Evolutionary conservation across 2,888 invertebrate genomes (phyloP).

Genomic region (Panzeria rudis): DNA sequence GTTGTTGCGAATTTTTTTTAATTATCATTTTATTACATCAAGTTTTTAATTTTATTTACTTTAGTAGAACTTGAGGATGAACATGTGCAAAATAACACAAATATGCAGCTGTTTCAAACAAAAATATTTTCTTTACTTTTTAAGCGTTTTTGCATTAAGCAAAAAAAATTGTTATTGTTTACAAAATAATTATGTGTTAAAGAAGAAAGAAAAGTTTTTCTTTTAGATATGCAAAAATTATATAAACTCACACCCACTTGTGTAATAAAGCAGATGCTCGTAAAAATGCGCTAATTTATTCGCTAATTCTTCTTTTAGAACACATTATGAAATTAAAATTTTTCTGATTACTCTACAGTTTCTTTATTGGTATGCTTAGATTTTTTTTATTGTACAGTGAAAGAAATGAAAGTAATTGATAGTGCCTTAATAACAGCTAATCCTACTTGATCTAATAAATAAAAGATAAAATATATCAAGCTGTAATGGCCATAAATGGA

Average conservation of each 20-base stretch:
- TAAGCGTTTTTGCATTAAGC: background rate
- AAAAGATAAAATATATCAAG: too few species aligned
- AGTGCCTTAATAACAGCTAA: too few species aligned
- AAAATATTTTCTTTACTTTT: slow-evolving; percentile 15
- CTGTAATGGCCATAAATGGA: too few species aligned
- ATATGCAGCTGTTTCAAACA: slow-evolving; percentile 29
- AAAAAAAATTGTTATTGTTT: slow-evolving; percentile 1
- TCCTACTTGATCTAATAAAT: too few species aligned
- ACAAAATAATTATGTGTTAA: slow-evolving; percentile 10
- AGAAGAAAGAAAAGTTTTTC: background rate
- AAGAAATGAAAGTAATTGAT: too few species aligned
- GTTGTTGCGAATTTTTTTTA: too few species aligned
- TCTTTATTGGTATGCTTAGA: too few species aligned
- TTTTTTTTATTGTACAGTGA: too few species aligned
- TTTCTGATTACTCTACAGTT: too few species aligned
- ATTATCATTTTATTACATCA: too few species aligned
- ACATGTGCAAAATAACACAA: background rate
- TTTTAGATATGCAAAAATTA: background rate
- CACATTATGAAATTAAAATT: background rate
- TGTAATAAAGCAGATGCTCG: background rate
- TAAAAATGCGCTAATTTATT: background rate
- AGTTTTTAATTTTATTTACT: background rate
- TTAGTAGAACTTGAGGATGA: background rate
- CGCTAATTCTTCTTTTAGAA: background rate
- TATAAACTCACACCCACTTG: background rate